Base-by-base conservation (phyloP, 1,140 invertebrate genomes). In the Colletes gigas region DNA sequence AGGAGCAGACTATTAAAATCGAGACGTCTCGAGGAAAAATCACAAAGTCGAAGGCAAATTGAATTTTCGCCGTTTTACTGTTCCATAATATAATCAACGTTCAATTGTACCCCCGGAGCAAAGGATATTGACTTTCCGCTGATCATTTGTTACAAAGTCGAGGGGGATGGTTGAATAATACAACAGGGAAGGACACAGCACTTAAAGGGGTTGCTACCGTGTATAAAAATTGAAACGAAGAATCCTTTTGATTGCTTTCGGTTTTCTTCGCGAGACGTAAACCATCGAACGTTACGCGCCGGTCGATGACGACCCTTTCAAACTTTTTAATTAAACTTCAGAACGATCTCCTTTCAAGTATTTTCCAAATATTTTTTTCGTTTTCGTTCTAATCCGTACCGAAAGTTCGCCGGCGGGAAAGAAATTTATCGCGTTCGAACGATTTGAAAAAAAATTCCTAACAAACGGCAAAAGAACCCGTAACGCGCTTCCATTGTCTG, bases 251-350 rank as follows among this genome's bases (percentile, higher is more conserved):
- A 50, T 65, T 57, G 41, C 7, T 55, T 47, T n/a, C 19, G 9
- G 6, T 72, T 12, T 47, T 30, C 19, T 39, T n/a, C 21, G 59
- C 19, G 17, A 47, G 63, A 63, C 63, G 69, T 78, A 21, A 65
- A 65, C 30, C 15, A 55, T 21, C 15, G 57, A 39, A 14, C 19
- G 44, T 60, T 62, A 52, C 47, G 8, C 57, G 30, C 4, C 41
- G 44, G 2, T 15, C 5, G 47, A 19, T 5, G 65, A 6, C 19
- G 17, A 8, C 52, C 60, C 14, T 55, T 55, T n/a, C 4, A 44
- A 70, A 47, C 69, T 79, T 79, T 79, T 55, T 79, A 65, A 79
- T 72, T 72, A 79, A 55, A 72, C 15, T 73, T 72, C 41, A 3
- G 17, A 0, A 17, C 30, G 50, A 47, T 44, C 15, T 3, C 6